Evolutionary conservation across 2,797 vertebrate species (phyloP), one percentile per base, ranked within the genome.

Genomic region (Chanos chanos): DNA sequence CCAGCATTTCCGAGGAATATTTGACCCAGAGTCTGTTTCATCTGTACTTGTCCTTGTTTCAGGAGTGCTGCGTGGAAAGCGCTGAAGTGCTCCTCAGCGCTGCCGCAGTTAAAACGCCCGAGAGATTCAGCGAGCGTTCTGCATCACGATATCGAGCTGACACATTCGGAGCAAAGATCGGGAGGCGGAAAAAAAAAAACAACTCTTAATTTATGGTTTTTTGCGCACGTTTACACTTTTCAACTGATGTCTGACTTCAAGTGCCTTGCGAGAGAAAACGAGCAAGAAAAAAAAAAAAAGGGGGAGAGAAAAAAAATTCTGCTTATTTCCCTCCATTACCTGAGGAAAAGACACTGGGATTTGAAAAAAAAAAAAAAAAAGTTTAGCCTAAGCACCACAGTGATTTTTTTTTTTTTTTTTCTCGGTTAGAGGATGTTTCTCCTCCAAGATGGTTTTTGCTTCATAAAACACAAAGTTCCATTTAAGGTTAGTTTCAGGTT

Each of bases 401-500:
- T 43, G 27, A n/a, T n/a, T n/a, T n/a, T n/a, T n/a, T n/a, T n/a
- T n/a, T n/a, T n/a, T n/a, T n/a, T n/a, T n/a, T n/a, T n/a, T n/a
- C n/a, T 73, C 56, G 43, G 53, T 28, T 56, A 53, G 22, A 63
- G 52, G 34, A 63, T 31, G 33, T 39, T 24, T 34, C 61, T 64
- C 15, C 45, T 60, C 31, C 28, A 54, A 41, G 15, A 61, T 34
- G 37, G 27, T 63, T 57, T n/a, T 66, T 60, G 54, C 66, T 68
- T 73, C 74, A 28, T 62, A 66, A 77, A 65, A 61, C 27, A 31
- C 19, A 7, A 25, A 24, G 54, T 62, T 48, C 18, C n/a, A 15
- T 16, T 7, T 24, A 55, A 12, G 48, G 44, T 4, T 30, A 71
- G 60, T 58, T 61, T 54, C 43, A 39, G 63, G 55, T 54, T 64